Evolutionary conservation across 2,113 vertebrate genomes (phyloP), one percentile per base, ranked within the genome.

Genomic region (Oreotrochilus melanogaster): DNA sequence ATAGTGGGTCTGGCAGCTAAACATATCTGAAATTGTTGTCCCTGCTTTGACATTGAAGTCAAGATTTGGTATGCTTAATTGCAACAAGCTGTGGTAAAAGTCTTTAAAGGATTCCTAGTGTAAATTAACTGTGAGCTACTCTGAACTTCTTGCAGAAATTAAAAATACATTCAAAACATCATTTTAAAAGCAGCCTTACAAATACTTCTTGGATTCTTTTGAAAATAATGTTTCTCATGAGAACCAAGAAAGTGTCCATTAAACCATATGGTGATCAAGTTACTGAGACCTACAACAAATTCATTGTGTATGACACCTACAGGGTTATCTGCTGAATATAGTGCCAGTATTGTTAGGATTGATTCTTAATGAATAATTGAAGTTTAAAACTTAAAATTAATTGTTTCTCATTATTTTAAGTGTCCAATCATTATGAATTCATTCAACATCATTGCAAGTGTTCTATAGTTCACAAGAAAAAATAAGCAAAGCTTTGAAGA

Each of bases 401-500:
- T 54, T 58, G 7, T 79, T 45, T 88, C 33, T 74, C 18, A 57
- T 83, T 76, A 71, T 86, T 88, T 79, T 53, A 92, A 86, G 61
- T 83, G 8, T 73, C 83, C 21, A 50, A 4, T 90, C 14, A 71
- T 90, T 92, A 82, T 39, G 11, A 81, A 92, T 79, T 67, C 43
- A 65, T 96, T 83, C 24, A 72, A 39, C n/a, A 89, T 82, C 92
- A 82, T 39, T 85, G 28, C 35, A 62, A 88, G 58, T 72, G 11
- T 88, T 91, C 60, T 19, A 35, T 28, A 28, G 53, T 56, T 89
- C 80, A 39, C 78, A 21, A 76, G 19, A 89, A 71, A 92, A 96
- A 93, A 54, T 81, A 86, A 88, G 22, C 4, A 87, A 93, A 81
- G 0, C 18, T 89, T 93, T 91, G 62, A 96, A 73, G 30, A 93